phyloP scores from a whole-genome alignment of 2,888 invertebrate species.

The Cosmia trapezina region DNA sequence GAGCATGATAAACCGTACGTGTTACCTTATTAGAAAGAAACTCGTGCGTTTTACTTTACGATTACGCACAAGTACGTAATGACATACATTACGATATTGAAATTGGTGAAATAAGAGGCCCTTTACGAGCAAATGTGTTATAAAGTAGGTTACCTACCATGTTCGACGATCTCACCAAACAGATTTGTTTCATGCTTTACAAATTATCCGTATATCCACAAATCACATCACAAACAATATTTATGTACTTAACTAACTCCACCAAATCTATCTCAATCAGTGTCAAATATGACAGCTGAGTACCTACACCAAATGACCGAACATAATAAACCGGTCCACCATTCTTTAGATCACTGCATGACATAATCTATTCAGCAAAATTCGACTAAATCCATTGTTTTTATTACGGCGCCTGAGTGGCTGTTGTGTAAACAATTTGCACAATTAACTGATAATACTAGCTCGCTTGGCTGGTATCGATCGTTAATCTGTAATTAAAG shows the following conservation, averaged over 20 bases:
- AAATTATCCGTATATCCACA: constrained; percentile 3
- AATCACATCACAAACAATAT: neutral
- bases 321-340: constrained; percentile 18
- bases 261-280: neutral
- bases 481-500: constrained; percentile 13
- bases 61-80: too few species aligned
- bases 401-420: constrained; percentile 18
- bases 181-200: neutral
- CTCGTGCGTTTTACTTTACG: too few species aligned
- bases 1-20: too few species aligned
- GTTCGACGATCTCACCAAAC: neutral
- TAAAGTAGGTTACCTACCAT: too few species aligned
- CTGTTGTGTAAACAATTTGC: constrained; percentile 50
- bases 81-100: too few species aligned
- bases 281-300: neutral
- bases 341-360: constrained; percentile 25
- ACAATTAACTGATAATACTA: constrained; percentile 26
- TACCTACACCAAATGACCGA: neutral
- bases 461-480: neutral
- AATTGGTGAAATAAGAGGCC: too few species aligned
- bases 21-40: too few species aligned
- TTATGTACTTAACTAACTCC: neutral
- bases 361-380: constrained; percentile 50
- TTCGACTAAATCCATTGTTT: constrained; percentile 51
- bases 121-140: too few species aligned